These are phyloP conservation scores for Aphis gossypii DNA, from an alignment of 1,140 invertebrate genomes.

Conservation along the genomic window DNA sequence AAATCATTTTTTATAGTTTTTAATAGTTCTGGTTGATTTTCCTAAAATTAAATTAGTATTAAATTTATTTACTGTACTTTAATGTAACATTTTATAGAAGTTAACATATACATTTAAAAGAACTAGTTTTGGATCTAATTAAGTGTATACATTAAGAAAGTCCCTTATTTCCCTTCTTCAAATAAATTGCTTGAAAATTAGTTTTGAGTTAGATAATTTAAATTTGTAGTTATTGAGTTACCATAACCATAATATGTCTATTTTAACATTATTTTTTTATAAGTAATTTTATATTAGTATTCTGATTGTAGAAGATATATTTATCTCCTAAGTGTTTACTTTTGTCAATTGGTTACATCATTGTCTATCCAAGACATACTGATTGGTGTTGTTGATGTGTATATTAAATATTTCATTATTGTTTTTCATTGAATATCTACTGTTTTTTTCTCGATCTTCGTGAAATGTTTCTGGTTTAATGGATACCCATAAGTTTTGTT, in stretches of 20 bases:
- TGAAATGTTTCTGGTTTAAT: neutral
- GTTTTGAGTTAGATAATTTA: too few species aligned
- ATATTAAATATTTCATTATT: neutral
- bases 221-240: too few species aligned
- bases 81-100: neutral
- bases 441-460: neutral
- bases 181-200: too few species aligned
- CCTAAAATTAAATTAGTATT: neutral
- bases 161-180: neutral
- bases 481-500: constrained; percentile 1
- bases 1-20: neutral
- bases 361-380: neutral
- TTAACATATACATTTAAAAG: neutral
- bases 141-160: neutral
- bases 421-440: neutral
- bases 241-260: neutral
- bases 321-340: neutral
- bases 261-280: neutral
- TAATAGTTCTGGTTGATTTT: neutral
- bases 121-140: neutral
- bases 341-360: neutral
- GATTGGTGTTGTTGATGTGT: neutral
- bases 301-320: neutral
- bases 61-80: neutral
- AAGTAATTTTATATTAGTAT: neutral